phyloP scores from a whole-genome alignment of 2,888 invertebrate genomes.

The Criorhina ranunculi region DNA sequence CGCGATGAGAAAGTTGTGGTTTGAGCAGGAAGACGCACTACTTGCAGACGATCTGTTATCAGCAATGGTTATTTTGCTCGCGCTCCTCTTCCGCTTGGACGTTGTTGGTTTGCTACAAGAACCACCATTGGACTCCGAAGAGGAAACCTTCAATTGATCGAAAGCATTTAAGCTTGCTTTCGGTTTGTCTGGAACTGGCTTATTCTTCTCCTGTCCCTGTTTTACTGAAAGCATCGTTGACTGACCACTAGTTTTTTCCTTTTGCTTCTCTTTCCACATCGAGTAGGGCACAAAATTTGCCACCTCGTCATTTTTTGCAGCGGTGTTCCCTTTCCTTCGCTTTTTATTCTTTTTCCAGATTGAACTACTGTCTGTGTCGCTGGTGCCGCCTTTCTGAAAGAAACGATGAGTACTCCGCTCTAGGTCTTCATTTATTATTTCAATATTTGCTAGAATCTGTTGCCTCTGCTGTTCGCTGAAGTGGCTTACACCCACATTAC shows the following conservation, averaged over 20 bases:
- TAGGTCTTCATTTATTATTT: conserved; percentile 38
- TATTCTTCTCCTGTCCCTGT: neutral
- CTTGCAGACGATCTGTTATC: neutral
- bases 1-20: conserved; percentile 23
- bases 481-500: conserved; percentile 38
- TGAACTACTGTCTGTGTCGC: neutral
- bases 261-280: conserved; percentile 45
- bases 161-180: neutral
- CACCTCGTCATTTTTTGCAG: neutral
- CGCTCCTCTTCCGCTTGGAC: neutral
- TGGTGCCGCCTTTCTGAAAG: neutral
- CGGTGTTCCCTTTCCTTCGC: conserved; percentile 2
- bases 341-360: neutral
- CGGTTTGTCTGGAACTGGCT: neutral
- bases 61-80: neutral
- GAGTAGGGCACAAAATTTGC: conserved; percentile 46
- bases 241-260: neutral
- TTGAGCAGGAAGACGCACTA: conserved; percentile 22
- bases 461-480: conserved; percentile 63
- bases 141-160: conserved; percentile 26
- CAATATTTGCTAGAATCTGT: conserved; percentile 57
- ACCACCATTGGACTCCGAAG: neutral
- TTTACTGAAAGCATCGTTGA: neutral
- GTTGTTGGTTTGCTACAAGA: neutral
- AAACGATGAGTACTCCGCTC: conserved; percentile 4